phyloP scores from a whole-genome alignment of 2,113 vertebrate genomes.

The Clinocottus analis region DNA sequence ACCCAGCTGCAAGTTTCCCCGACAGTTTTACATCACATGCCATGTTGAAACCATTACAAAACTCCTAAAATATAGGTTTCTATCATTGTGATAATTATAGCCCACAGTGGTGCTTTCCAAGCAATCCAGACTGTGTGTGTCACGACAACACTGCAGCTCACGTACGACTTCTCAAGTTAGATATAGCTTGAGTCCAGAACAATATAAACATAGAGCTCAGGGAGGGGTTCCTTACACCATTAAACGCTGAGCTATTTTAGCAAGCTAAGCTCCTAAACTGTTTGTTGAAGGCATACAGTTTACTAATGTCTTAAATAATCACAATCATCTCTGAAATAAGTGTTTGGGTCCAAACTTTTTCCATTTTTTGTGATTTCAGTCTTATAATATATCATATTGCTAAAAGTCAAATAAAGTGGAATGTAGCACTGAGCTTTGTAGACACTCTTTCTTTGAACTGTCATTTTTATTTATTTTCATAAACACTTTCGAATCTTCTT shows the following conservation, averaged over 20 bases:
- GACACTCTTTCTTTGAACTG: neutral
- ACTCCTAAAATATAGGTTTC: constrained; percentile 63
- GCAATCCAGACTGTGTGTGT: constrained; percentile 19
- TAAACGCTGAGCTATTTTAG: neutral
- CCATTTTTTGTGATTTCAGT: neutral
- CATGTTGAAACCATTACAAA: constrained; percentile 56
- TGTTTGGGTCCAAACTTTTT: neutral
- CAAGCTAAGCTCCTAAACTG: neutral
- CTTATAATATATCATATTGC: neutral
- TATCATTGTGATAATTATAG: constrained; percentile 61
- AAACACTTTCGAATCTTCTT: neutral
- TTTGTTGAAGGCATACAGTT: neutral
- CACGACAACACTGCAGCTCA: constrained; percentile 40
- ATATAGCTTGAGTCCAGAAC: constrained; percentile 6
- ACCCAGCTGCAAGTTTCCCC: neutral
- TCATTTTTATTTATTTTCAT: neutral
- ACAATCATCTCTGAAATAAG: neutral
- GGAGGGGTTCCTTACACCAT: neutral
- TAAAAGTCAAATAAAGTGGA: neutral
- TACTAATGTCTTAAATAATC: neutral
- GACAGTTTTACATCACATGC: constrained; percentile 25
- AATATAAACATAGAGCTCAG: constrained; percentile 9
- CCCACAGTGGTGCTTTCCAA: constrained; percentile 38
- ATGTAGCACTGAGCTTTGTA: neutral
- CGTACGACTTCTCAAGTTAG: constrained; percentile 8